These are phyloP conservation scores for Theropithecus gelada DNA, from an alignment of 2,113 vertebrate species.

Conservation along the genomic window DNA sequence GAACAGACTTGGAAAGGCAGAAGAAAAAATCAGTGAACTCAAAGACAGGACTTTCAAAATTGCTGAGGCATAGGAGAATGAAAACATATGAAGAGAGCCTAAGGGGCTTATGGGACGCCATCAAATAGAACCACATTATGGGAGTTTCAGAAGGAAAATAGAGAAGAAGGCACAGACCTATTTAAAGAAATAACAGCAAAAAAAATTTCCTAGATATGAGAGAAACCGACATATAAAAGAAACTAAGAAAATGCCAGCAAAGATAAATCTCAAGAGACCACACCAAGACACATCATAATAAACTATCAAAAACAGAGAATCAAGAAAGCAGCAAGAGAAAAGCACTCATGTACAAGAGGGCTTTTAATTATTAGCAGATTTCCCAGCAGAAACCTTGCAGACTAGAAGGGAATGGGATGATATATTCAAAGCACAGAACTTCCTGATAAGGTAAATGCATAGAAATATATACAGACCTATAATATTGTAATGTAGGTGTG, in stretches of 20 bases:
- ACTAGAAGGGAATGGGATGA: neutral
- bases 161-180: neutral
- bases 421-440: neutral
- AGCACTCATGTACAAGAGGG: neutral
- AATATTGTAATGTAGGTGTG: neutral
- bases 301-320: neutral
- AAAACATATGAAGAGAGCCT: neutral
- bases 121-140: neutral
- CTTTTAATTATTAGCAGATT: neutral
- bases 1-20: neutral
- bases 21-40: neutral
- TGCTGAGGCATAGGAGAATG: neutral
- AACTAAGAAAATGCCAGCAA: neutral
- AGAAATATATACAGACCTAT: neutral
- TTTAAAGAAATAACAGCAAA: neutral
- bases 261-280: neutral
- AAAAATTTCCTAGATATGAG: neutral
- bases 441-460: neutral
- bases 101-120: neutral
- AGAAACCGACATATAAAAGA: neutral
- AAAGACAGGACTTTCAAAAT: neutral
- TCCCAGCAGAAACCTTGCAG: neutral
- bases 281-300: neutral
- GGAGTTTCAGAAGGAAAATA: neutral
- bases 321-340: neutral